Percentiles rank a stretch among this genome's conserved stretches.
Conservation (phyloP, 1,140 invertebrate species). For the Drosophila sp. region DNA sequence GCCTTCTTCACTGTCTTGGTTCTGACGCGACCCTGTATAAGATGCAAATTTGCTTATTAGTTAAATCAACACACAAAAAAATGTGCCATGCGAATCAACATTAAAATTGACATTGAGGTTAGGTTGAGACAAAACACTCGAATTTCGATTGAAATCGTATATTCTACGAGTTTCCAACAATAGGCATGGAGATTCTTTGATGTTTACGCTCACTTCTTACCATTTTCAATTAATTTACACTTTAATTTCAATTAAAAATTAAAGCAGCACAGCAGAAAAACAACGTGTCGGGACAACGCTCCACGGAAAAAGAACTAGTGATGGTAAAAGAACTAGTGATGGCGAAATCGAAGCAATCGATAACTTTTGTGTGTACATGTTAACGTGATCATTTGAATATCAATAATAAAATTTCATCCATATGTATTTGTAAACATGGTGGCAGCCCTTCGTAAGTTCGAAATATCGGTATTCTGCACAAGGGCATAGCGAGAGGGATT, state of each 20-base stretch:
- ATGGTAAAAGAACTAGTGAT: constrained; percentile 45
- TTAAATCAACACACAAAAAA: neutral
- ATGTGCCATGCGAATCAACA: constrained; percentile 16
- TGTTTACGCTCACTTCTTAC: neutral
- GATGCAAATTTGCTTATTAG: constrained; percentile 31
- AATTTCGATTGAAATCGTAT: constrained; percentile 18
- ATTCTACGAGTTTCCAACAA: neutral
- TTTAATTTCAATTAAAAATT: constrained; percentile 3
- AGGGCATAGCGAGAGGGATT: no score
- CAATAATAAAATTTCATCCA: no score
- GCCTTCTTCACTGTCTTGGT: constrained; percentile 99
- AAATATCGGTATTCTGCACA: no score
- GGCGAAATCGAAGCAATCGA: constrained; percentile 40
- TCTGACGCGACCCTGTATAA: constrained; percentile 95
- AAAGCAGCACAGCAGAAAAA: constrained; percentile 5
- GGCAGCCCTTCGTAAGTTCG: no score
- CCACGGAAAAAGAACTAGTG: constrained; percentile 60
- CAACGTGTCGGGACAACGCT: constrained; percentile 14
- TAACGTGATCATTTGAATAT: no score
- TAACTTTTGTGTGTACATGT: no score
- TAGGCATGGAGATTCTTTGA: neutral
- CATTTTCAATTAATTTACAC: constrained; percentile 6
- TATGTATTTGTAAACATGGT: no score
- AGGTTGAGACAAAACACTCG: constrained; percentile 60
- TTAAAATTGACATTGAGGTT: neutral